Base-by-base conservation (phyloP, 2,888 invertebrate genomes). In the Melanotus villosus region DNA sequence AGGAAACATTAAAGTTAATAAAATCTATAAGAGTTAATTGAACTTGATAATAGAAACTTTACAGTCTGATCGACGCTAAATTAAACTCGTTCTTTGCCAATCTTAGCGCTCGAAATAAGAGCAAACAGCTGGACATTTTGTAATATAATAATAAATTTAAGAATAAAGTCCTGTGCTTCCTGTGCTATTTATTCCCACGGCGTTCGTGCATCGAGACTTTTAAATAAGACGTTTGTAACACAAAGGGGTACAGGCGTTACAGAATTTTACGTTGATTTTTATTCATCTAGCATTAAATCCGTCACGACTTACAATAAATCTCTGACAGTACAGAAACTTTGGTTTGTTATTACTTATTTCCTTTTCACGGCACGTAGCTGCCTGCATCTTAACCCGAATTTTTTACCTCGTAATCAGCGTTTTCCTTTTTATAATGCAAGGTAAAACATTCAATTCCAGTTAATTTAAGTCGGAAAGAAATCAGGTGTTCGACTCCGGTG, bases 231-330 rank as follows among this genome's bases (percentile, higher is more conserved):
- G 68, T 57, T 63, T 45, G 63, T 57, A 63, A 63, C 56, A 62
- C 62, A 68, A 68, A 68, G 54, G n/a, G 63, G 68, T 64, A 68
- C 63, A 57, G 56, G 52, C 59, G 68, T 58, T 68, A 64, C 63
- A 64, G 68, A 63, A 68, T 68, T 67, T 68, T 64, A 63, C 52
- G 54, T 56, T 47, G 50, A 56, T 68, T 68, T 63, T 68, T 63
- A 68, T 68, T 68, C 68, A 50, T 56, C 60, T 56, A 58, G 63
- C 68, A 64, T 63, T 62, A 68, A 68, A 64, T 57, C 50, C 68
- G 63, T 68, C 68, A 68, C 68, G 68, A 68, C 52, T 30, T 38
- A 57, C 68, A 30, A 68, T 68, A 68, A 68, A 68, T 68, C 64
- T 68, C 62, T 26, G 62, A 32, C 59, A 62, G 62, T 52, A 62